Conservation (phyloP, 1,140 invertebrate genomes). For the Odontomachus brunneus region DNA sequence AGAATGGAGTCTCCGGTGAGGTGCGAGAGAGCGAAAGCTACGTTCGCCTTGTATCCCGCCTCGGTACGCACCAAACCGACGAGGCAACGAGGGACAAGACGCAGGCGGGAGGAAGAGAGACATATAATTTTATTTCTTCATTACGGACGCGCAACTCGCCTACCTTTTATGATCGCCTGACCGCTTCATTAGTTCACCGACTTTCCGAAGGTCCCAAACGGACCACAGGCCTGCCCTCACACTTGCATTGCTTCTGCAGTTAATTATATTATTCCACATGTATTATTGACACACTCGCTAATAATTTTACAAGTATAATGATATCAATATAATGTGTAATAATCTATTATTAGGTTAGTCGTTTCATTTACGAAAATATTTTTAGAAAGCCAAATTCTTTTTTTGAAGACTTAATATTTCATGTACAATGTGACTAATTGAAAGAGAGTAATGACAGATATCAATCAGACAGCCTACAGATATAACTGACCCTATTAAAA, state of each 20-base stretch:
- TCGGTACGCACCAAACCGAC: constrained; percentile 65
- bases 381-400: neutral
- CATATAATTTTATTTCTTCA: constrained; percentile 80
- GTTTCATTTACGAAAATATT: constrained; percentile 5
- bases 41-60: constrained; percentile 62
- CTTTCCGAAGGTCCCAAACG: constrained; percentile 61
- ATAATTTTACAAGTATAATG: constrained; percentile 8
- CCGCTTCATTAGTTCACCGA: constrained; percentile 76
- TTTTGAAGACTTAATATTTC: too few relatives aligned
- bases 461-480: too few relatives aligned
- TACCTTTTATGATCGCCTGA: constrained; percentile 78
- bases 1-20: constrained; percentile 48
- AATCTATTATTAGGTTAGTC: neutral
- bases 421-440: too few relatives aligned
- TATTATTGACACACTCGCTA: neutral
- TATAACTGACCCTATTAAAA: too few relatives aligned
- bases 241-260: neutral
- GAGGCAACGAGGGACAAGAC: constrained; percentile 63
- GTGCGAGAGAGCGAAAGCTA: constrained; percentile 64
- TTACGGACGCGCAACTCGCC: constrained; percentile 71
- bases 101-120: constrained; percentile 46
- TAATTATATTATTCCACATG: neutral
- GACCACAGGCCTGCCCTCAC: constrained; percentile 30
- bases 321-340: neutral
- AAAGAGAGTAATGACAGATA: too few relatives aligned